These are phyloP conservation scores for Choloepus hoffmanni DNA, from an alignment of 2,113 vertebrate genomes.

Conservation along the genomic window DNA sequence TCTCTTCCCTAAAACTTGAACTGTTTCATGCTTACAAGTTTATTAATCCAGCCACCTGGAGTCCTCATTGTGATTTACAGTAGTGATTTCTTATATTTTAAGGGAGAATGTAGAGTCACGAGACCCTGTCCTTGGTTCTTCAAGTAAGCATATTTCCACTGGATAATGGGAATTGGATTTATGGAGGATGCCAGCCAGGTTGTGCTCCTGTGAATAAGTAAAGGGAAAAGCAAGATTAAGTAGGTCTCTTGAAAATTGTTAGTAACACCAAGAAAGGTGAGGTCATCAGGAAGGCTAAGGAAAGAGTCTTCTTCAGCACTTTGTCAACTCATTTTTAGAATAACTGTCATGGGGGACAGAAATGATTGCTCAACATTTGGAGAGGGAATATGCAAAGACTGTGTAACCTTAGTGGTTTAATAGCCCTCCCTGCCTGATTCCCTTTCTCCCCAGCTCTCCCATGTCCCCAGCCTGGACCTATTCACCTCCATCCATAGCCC, in stretches of 20 bases:
- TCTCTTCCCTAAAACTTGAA: neutral
- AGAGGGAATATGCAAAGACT: neutral
- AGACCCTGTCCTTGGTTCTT: neutral
- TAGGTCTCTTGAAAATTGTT: neutral
- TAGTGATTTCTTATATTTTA: neutral
- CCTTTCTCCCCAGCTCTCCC: neutral
- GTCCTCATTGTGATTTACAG: neutral
- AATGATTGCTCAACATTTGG: neutral
- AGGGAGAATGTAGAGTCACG: neutral
- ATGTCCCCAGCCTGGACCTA: neutral
- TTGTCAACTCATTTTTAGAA: constrained; percentile 43
- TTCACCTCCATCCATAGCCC: neutral
- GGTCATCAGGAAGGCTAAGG: neutral
- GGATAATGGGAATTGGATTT: neutral
- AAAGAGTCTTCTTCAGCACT: constrained; percentile 34
- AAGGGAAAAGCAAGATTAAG: neutral
- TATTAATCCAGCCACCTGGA: neutral
- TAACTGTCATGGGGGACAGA: neutral
- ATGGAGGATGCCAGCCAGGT: neutral
- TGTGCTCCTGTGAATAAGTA: neutral
- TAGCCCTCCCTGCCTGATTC: neutral
- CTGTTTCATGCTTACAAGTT: neutral
- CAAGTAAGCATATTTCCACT: neutral
- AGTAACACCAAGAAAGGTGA: neutral
- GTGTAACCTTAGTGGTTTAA: neutral